Conservation (phyloP, 2,797 vertebrate species). For the Rhinogobio ventralis region DNA sequence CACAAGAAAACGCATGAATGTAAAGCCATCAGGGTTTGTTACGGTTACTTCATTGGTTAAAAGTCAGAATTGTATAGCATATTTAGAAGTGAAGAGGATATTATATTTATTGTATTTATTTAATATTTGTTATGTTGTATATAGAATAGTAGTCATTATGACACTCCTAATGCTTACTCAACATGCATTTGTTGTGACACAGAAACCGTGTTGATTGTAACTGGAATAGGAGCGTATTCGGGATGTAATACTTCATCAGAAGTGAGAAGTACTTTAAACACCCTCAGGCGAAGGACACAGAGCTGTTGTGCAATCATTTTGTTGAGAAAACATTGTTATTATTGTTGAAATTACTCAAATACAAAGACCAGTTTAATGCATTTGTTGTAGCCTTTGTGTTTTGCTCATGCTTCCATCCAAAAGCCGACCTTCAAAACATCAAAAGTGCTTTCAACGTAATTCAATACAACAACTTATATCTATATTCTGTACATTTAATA, state of each 20-base stretch:
- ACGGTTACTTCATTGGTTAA: not conserved
- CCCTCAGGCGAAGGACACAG: slow-evolving; percentile 6
- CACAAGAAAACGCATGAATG: slow-evolving; percentile 49
- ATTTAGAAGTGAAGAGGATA: not conserved
- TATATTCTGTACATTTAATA: not conserved
- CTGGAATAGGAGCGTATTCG: not conserved
- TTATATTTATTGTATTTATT: not conserved
- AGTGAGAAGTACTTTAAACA: slow-evolving; percentile 28
- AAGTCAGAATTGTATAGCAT: not conserved
- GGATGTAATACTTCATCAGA: not conserved
- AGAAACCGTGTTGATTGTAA: not conserved
- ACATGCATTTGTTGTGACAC: not conserved
- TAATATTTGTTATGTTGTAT: not conserved
- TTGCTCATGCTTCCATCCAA: not conserved
- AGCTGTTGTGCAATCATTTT: slow-evolving; percentile 44
- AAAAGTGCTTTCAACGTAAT: not conserved
- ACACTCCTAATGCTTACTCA: not conserved
- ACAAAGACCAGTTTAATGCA: not conserved
- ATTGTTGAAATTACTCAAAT: not conserved
- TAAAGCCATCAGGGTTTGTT: slow-evolving; percentile 21
- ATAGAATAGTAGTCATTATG: not conserved
- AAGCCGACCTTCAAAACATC: not conserved
- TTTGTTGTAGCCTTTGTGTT: not conserved
- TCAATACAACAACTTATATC: not conserved
- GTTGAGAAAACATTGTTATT: not conserved